Conservation (phyloP, 2,888 invertebrate genomes). For the Drosophila atripex region DNA sequence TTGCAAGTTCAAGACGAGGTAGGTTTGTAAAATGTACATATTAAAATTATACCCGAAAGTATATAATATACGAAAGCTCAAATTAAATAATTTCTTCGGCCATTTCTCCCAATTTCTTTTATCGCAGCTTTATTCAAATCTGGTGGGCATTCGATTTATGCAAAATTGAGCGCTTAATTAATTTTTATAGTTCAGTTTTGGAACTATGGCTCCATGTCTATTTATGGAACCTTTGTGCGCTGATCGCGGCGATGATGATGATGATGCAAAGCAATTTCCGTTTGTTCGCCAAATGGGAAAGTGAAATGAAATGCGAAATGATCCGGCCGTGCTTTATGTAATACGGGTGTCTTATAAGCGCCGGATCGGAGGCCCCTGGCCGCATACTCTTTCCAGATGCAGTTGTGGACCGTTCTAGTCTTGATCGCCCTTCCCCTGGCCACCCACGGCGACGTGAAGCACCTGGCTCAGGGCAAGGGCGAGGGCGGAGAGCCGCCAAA, state of each 20-base stretch:
- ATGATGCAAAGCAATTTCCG: conserved; percentile 65
- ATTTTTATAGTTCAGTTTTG: conserved; percentile 58
- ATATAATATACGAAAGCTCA: background rate
- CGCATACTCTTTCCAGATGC: conserved; percentile 52
- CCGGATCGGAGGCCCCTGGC: conserved; percentile 29
- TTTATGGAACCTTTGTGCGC: conserved; percentile 37
- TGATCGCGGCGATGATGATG: conserved; percentile 22
- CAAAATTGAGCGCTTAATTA: conserved; percentile 57
- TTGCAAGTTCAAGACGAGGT: background rate
- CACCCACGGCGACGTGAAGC: conserved; percentile 23
- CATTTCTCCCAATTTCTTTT: background rate
- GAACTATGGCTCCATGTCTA: conserved; percentile 21
- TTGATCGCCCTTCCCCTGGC: conserved; percentile 32
- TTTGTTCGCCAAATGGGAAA: conserved; percentile 51
- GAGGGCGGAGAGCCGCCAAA: conserved; percentile 26
- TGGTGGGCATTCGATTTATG: conserved; percentile 38
- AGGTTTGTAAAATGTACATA: background rate
- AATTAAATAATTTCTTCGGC: background rate
- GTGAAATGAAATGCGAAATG: conserved; percentile 54
- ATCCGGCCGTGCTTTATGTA: conserved; percentile 29
- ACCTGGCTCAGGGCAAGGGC: conserved; percentile 34
- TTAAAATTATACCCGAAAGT: background rate
- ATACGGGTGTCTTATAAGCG: conserved; percentile 68
- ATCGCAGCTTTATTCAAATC: conserved; percentile 43
- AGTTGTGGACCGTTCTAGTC: conserved; percentile 15